Evolutionary conservation across 1,140 invertebrate genomes (phyloP).

Genomic region (Pissodes strobi): DNA sequence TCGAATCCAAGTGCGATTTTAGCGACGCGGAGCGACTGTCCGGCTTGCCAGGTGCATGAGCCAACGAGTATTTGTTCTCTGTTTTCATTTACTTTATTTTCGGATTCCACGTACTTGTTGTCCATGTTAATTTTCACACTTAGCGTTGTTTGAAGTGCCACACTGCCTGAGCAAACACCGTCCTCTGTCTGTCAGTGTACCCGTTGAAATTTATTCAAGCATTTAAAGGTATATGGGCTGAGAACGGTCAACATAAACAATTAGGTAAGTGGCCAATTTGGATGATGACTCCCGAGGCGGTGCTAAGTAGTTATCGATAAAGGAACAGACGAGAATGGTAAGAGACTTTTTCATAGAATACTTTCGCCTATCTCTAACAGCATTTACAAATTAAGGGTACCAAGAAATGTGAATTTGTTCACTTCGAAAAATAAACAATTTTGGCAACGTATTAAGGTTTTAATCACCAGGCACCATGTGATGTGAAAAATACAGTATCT

Average conservation of each 20-base stretch:
- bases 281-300: slow-evolving; percentile 7
- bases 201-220: slow-evolving; percentile 38
- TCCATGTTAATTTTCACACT: slow-evolving; percentile 49
- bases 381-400: too few species aligned
- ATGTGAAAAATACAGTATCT: too few species aligned
- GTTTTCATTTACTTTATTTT: slow-evolving; percentile 41
- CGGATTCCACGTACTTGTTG: slow-evolving; percentile 42
- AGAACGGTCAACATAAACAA: slow-evolving; percentile 34
- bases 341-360: too few species aligned
- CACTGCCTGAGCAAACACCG: slow-evolving; percentile 41
- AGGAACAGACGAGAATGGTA: too few species aligned
- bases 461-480: too few species aligned
- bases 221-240: slow-evolving; percentile 25
- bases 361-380: too few species aligned
- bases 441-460: too few species aligned
- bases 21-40: too few species aligned
- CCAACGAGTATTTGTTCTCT: slow-evolving; percentile 42
- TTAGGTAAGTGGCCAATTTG: slow-evolving; percentile 38
- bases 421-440: too few species aligned
- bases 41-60: slow-evolving; percentile 37
- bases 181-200: slow-evolving; percentile 34
- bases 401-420: too few species aligned
- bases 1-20: slow-evolving; percentile 27
- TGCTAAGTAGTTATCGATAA: too few species aligned
- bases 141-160: slow-evolving; percentile 44